Base-by-base conservation (phyloP, 2,888 invertebrate species). In the Drosophila testacea region DNA sequence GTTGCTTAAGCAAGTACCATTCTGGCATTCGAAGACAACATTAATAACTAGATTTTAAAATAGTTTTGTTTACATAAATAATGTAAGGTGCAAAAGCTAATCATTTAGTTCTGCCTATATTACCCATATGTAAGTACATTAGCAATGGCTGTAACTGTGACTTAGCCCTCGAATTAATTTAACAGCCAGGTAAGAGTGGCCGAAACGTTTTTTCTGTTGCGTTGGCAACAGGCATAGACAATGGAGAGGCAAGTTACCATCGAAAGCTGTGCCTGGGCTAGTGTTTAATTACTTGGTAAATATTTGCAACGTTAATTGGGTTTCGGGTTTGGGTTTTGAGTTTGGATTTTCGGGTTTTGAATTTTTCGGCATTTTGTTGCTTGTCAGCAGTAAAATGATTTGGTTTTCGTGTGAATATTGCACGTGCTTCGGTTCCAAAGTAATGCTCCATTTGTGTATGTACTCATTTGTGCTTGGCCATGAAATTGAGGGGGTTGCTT, bases 241-340 rank as follows among this genome's bases (percentile, higher is more conserved):
- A 60, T 44, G 59, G 48, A 51, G 11, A 38, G 41, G 27, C 47
- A 46, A 36, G 41, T 32, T 38, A 68, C 42, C 56, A 48, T n/a
- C 57, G 36, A 39, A 36, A 41, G 59, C 22, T 52, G 60, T 38
- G 73, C 57, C 65, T 60, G 54, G 34, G 61, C 56, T 65, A 61
- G 68, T 71, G 69, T 85, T 87, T 89, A 89, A 89, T 87, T 87
- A 89, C 83, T 87, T 71, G 63, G 79, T 72, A 87, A 90, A 90
- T 89, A 90, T 89, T 90, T 81, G 77, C 71, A 59, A 54, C 82
- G 89, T 73, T 87, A 87, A 88, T 88, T 87, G 83, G 85, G 75
- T 69, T 79, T 76, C 71, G 71, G 60, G 41, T 63, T 51, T 27
- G 44, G 51, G 38, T 22, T 42, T 88, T 83, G 78, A 79, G 71